Percentiles rank a stretch among this genome's conserved stretches.
Conservation (phyloP, 2,888 invertebrate genomes). For the Argyresthia albistria region DNA sequence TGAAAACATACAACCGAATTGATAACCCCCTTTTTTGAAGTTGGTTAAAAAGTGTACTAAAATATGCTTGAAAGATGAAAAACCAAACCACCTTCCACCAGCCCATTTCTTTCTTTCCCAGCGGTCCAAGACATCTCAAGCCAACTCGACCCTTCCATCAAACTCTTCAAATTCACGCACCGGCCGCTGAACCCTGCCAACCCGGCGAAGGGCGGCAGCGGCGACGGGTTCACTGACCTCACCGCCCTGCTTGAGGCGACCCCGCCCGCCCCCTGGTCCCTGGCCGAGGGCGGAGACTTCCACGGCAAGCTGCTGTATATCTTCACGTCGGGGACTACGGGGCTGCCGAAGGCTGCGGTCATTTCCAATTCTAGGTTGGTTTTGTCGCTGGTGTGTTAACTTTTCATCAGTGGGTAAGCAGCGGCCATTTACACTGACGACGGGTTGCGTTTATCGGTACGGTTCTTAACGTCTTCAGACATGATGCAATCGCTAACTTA, state of each 20-base stretch:
- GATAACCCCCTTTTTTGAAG: too few species aligned
- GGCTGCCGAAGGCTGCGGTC: constrained; percentile 97
- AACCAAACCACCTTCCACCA: too few species aligned
- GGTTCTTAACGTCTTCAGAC: background rate
- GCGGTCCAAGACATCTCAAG: constrained; percentile 79
- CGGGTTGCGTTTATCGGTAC: too few species aligned
- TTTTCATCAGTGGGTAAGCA: too few species aligned
- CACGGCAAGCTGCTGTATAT: constrained; percentile 92
- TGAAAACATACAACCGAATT: too few species aligned
- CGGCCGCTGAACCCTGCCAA: constrained; percentile 31
- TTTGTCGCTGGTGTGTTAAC: background rate
- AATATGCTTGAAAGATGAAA: too few species aligned
- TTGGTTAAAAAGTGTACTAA: too few species aligned
- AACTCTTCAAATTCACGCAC: constrained; percentile 75
- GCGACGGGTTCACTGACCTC: constrained; percentile 69
- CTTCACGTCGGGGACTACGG: constrained; percentile 99
- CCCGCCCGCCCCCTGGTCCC: constrained; percentile 65
- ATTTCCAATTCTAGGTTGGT: constrained; percentile 91
- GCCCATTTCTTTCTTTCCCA: constrained; percentile 36
- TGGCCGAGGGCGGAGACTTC: constrained; percentile 76
- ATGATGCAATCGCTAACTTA: background rate
- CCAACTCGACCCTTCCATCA: constrained; percentile 76
- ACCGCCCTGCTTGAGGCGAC: constrained; percentile 72
- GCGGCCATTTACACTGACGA: too few species aligned
- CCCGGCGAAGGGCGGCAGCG: constrained; percentile 23